These are phyloP conservation scores for Psammodynastes pulverulentus DNA, from an alignment of 2,113 vertebrate species.

Conservation along the genomic window DNA sequence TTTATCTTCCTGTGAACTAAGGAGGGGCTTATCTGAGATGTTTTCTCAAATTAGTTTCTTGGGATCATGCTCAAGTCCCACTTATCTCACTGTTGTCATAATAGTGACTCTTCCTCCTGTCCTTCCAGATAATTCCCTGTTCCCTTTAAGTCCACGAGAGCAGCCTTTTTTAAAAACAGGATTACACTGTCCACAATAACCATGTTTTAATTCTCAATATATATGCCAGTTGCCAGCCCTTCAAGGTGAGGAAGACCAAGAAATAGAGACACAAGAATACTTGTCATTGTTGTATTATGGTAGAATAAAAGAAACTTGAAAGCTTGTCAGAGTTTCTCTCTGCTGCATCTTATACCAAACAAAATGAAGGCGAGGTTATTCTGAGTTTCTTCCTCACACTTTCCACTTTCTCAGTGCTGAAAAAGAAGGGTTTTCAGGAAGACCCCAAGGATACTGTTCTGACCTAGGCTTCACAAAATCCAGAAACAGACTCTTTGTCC, in stretches of 20 bases:
- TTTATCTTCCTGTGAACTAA: neutral
- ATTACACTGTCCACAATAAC: neutral
- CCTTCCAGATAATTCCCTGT: neutral
- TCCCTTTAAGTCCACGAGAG: neutral
- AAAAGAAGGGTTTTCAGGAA: neutral
- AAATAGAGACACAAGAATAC: neutral
- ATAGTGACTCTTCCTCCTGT: neutral
- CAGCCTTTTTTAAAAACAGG: neutral
- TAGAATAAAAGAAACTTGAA: neutral
- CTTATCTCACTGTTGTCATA: neutral
- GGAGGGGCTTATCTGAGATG: neutral
- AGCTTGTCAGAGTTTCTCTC: neutral
- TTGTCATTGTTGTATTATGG: neutral
- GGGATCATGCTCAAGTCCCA: neutral
- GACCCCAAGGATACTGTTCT: neutral
- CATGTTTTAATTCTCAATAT: neutral
- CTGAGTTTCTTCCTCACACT: neutral
- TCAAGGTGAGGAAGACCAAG: neutral
- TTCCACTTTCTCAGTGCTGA: neutral
- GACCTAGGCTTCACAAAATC: no score
- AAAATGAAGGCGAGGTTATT: neutral
- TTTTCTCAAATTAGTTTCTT: neutral
- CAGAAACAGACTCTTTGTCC: no score
- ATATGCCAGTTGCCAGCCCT: neutral
- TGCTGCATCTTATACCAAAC: neutral